These are phyloP conservation scores for Herpetotheres cachinnans DNA, from an alignment of 2,113 vertebrate genomes.

Conservation along the genomic window DNA sequence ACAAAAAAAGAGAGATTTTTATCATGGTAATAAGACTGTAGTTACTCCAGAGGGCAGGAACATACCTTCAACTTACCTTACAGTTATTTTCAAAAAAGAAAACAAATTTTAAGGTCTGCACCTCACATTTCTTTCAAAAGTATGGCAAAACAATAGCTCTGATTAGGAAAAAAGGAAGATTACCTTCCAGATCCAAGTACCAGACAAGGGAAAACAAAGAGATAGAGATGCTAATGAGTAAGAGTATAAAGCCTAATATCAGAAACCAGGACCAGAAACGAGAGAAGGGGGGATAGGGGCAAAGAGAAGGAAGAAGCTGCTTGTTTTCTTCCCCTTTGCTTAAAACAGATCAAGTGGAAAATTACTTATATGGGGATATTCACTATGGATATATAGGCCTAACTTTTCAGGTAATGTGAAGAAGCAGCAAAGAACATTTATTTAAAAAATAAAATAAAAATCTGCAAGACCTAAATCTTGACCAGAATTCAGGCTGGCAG, in stretches of 20 bases:
- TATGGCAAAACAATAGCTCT: not conserved
- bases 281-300: rapidly evolving
- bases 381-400: not conserved
- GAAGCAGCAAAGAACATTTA: not conserved
- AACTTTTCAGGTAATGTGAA: not conserved
- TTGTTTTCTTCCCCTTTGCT: not conserved
- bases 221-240: not conserved
- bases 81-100: not conserved
- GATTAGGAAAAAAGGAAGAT: not conserved
- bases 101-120: not conserved
- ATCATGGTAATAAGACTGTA: not conserved
- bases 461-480: not conserved
- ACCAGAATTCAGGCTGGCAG: not conserved
- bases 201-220: not conserved
- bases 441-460: not conserved
- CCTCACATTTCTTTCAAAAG: not conserved
- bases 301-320: not conserved
- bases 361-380: not conserved
- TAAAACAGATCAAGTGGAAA: not conserved
- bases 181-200: not conserved
- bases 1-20: too few relatives aligned
- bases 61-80: not conserved
- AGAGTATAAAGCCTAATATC: not conserved
- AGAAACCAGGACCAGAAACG: not conserved
- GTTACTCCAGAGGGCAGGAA: not conserved